Evolutionary conservation across 2,113 vertebrate species (phyloP), one percentile per base, ranked within the genome.

Genomic region (Cettia cetti): DNA sequence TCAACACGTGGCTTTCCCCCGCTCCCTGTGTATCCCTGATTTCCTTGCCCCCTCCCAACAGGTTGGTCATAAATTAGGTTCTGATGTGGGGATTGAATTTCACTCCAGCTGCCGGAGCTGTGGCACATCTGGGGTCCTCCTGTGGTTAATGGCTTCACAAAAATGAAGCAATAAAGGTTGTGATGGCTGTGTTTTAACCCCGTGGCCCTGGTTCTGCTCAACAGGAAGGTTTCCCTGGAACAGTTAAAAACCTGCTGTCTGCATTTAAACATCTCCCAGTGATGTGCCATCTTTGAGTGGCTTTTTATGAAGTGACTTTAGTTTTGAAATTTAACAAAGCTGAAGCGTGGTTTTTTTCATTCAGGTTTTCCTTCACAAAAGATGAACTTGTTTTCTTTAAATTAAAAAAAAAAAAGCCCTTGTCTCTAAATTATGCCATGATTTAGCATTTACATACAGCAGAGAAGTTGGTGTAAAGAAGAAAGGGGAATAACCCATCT

Each of bases 131-230:
- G 97, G 82, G 94, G 53, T 94, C 93, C 95, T 96, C 93, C 89
- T 92, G 92, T 24, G 68, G 96, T 96, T 97, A 97, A 97, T 96
- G 96, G 92, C 96, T 96, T 93, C 79, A 53, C 84, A 88, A 87
- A 95, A 97, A 96, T 82, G 96, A 94, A 94, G 95, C 89, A 96
- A 96, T 97, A 98, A 98, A 98, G 69, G 96, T 96, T 97, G 57
- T 95, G 96, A 95, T 91, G 95, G 92, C 69, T 96, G 94, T 63
- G 94, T 95, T 98, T 98, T 97, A 97, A 97, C 97, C 97, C 96
- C 79, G 3, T 91, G 96, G 95, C 96, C 97, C 96, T 96, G 54
- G 21, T 97, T 93, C 65, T 80, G 59, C 86, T 90, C 21, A 3
- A 76, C 56, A 60, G 90, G 68, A 84, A 76, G 53, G 57, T 80